phyloP scores from a whole-genome alignment of 2,113 vertebrate genomes.

The Spheniscus mendiculus region DNA sequence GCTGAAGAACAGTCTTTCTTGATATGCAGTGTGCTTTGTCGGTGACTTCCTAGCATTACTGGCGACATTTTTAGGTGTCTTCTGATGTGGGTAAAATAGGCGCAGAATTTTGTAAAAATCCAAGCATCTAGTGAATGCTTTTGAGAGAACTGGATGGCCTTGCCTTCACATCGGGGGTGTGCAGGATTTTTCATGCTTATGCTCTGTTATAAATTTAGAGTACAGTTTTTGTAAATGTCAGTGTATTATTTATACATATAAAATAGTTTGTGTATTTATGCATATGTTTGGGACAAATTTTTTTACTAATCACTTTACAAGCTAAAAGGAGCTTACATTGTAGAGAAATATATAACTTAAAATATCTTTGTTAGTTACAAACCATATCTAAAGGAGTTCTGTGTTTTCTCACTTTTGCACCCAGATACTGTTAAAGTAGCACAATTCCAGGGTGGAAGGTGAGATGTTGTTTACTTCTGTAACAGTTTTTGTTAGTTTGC shows the following conservation, averaged over 20 bases:
- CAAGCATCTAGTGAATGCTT: not conserved
- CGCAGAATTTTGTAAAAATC: not conserved
- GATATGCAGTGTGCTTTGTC: not conserved
- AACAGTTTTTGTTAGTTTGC: not conserved
- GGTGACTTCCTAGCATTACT: not conserved
- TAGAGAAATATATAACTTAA: not conserved
- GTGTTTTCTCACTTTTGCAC: not conserved
- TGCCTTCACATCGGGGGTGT: not conserved
- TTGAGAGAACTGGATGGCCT: not conserved
- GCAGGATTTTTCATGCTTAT: not conserved
- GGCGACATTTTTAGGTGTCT: not conserved
- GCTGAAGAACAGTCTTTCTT: not conserved
- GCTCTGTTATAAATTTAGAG: not conserved
- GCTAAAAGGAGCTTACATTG: not conserved
- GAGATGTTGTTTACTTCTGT: not conserved
- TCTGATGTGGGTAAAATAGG: not conserved
- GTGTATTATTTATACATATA: not conserved
- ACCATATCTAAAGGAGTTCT: not conserved
- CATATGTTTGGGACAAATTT: not conserved
- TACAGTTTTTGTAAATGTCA: not conserved
- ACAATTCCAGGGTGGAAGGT: not conserved
- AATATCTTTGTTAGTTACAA: not conserved
- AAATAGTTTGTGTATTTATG: not conserved
- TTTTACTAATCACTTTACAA: not conserved
- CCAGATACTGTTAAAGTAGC: not conserved